Base-by-base conservation (phyloP, 1,140 invertebrate genomes). In the Alviniconcha marisindica region DNA sequence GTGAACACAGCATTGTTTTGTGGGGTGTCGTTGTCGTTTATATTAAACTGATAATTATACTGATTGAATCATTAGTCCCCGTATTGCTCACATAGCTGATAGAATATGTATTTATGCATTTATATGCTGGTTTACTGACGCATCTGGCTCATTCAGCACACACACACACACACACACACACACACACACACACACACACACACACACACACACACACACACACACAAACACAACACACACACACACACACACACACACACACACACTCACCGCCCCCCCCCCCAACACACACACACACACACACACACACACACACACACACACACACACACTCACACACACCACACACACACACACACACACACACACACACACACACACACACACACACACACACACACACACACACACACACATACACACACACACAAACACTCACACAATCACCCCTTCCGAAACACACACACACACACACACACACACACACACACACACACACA, bases 211-310 rank as follows among this genome's bases (percentile, higher is more conserved):
- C 60, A 66, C 31, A 33, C 60, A 66, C 28, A 33, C n/a, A 66
- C 60, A 33, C 60, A 66, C 60, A 66, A n/a, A 66, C 60, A 66
- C 5, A 66, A 66, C 60, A 66, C 60, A 33, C 60, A 66, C 24
- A 66, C 31, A 66, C 24, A 66, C 60, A 66, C 3, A 66, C 60
- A 66, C 60, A 66, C 60, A 66, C 60, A n/a, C n/a, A n/a, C n/a
- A n/a, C n/a, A n/a, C n/a, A n/a, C n/a, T n/a, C n/a, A n/a, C n/a
- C n/a, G n/a, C n/a, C n/a, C n/a, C n/a, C n/a, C n/a, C n/a, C n/a
- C n/a, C n/a, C n/a, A n/a, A n/a, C n/a, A n/a, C n/a, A n/a, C n/a
- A 31, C 60, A 66, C 5, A 31, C 60, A 66, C 60, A 66, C 60
- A 66, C 31, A 33, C 60, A 33, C 60, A 66, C 60, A 33, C 60